These are phyloP conservation scores for Melipona quadrifasciata DNA, from an alignment of 1,140 invertebrate species.

Conservation along the genomic window DNA sequence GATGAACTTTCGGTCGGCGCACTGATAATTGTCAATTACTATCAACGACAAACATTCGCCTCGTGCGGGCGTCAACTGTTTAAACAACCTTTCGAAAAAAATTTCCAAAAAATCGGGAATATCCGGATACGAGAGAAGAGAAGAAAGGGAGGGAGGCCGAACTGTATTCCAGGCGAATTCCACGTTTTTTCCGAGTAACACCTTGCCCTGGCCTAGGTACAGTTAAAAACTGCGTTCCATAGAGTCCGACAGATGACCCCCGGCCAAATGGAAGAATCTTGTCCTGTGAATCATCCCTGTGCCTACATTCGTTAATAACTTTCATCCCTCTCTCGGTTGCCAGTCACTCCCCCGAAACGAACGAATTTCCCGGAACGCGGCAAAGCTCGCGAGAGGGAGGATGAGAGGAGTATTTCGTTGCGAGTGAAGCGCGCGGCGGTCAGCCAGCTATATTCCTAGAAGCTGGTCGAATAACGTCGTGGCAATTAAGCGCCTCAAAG, in stretches of 20 bases:
- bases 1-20: background rate
- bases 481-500: constrained; percentile 11
- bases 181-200: background rate
- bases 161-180: background rate
- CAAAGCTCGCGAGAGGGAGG: no score
- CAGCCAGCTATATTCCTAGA: background rate
- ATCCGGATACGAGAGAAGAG: background rate
- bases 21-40: background rate
- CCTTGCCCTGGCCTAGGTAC: background rate
- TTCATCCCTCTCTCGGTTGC: background rate
- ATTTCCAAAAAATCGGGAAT: background rate
- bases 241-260: background rate
- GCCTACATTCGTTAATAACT: constrained; percentile 22
- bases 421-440: background rate
- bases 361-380: background rate
- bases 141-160: no score
- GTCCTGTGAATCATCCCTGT: background rate
- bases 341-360: background rate
- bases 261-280: constrained; percentile 29
- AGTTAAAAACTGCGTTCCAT: background rate
- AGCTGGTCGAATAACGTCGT: background rate
- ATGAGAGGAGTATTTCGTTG: background rate
- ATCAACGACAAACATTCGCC: background rate
- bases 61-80: no score
- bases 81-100: no score